Evolutionary conservation across 2,888 invertebrate genomes (phyloP), one percentile per base, ranked within the genome.

Genomic region (Pandemis cinnamomeana): DNA sequence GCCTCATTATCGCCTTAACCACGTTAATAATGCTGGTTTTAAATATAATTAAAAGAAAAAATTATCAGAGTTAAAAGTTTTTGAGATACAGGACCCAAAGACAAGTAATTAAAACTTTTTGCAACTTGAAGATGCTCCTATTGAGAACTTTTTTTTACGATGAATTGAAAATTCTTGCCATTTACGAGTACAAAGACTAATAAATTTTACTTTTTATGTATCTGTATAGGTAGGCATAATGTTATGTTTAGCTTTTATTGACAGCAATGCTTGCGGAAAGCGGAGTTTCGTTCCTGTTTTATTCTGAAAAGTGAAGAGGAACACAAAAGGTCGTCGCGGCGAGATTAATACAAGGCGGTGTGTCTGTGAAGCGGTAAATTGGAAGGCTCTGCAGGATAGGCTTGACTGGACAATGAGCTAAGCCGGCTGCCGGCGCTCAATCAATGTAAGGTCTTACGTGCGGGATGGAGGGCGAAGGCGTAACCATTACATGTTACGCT

Each of bases 351-450:
- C 46, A 67, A 70, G 70, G 70, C 73, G 53, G 70, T 67, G 64
- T 55, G 55, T 76, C 82, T 79, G 76, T 78, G 83, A 84, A 79
- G 82, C 83, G 82, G 80, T 71, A 86, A 86, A 87, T 87, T 86
- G 85, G 81, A 82, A 80, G 80, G 79, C 80, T 78, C 78, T 77
- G 76, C 73, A 75, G 78, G 81, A 72, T 66, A 76, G 68, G 74
- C 48, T 74, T 66, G 71, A 61, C 63, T 70, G 58, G 72, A 72
- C 67, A 72, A 67, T 61, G 67, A 72, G 61, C 51, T 69, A 72
- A 70, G 69, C 53, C 55, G 66, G 58, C 58, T 27, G 58, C 11
- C 48, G 53, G 62, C 64, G 64, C 69, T 70, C 63, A 48, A 70
- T 70, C 73, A 66, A 70, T 73, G 66, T 64, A n/a, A 42, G 11